These are phyloP conservation scores for Acropora yongei DNA, from an alignment of 64 coral and sea anemone genomes.

Conservation along the genomic window DNA sequence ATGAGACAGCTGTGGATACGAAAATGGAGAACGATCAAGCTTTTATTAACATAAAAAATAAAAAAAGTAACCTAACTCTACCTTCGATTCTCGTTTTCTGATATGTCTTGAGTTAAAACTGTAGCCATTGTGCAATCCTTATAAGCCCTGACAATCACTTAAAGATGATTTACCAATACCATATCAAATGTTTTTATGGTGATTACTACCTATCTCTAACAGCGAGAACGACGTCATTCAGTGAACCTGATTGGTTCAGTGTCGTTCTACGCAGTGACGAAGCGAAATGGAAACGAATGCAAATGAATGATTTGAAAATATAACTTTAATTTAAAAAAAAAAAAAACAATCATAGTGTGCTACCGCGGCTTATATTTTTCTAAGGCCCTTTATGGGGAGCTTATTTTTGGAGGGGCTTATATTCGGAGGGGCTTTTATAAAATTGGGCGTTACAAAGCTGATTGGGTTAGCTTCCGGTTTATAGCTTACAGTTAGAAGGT, in stretches of 20 bases:
- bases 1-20: background rate
- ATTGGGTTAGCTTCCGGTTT: no score
- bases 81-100: conserved; percentile 3
- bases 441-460: no score
- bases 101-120: background rate
- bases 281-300: background rate
- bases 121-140: background rate
- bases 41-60: background rate
- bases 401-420: no score
- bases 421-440: no score
- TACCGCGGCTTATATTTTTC: no score
- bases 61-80: background rate
- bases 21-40: background rate
- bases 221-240: background rate
- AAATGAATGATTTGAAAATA: no score
- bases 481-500: no score
- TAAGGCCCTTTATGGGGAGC: no score
- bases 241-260: conserved; percentile 10
- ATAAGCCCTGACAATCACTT: no score
- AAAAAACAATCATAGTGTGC: no score
- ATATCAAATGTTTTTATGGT: background rate
- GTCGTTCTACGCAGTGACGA: background rate
- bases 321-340: no score
- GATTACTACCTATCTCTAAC: background rate
- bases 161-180: background rate